phyloP scores from a whole-genome alignment of 2,888 invertebrate genomes.

The Macaria liturata region DNA sequence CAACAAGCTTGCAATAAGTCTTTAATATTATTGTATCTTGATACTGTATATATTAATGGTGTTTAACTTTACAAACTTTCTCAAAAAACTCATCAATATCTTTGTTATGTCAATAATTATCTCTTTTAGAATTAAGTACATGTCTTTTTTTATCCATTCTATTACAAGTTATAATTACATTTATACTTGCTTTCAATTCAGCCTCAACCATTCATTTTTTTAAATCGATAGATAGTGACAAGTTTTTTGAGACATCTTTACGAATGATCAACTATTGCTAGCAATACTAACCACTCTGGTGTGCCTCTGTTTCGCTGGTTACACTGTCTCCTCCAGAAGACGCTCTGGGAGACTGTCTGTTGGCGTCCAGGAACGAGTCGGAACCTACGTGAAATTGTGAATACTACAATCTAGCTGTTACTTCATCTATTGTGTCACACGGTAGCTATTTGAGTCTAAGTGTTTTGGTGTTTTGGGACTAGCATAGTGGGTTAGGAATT shows the following conservation, averaged over 20 bases:
- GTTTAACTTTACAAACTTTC: conserved; percentile 4
- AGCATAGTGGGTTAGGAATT: too few relatives aligned
- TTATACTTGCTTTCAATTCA: too few relatives aligned
- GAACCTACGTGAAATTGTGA: conserved; percentile 63
- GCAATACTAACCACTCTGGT: conserved; percentile 75
- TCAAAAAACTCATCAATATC: conserved; percentile 6
- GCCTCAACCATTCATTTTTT: too few relatives aligned
- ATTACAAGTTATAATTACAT: too few relatives aligned
- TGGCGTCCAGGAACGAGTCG: conserved; percentile 76
- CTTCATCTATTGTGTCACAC: conserved; percentile 2
- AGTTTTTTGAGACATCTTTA: conserved; percentile 3
- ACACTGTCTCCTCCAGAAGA: conserved; percentile 77
- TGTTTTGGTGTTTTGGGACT: too few relatives aligned
- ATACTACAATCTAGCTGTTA: conserved; percentile 31
- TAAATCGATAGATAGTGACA: too few relatives aligned
- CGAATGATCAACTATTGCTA: conserved; percentile 5
- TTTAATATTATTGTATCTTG: conserved; percentile 15
- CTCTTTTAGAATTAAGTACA: too few relatives aligned
- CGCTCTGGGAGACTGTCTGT: conserved; percentile 73
- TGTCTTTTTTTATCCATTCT: too few relatives aligned
- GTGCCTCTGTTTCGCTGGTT: conserved; percentile 77
- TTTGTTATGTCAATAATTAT: too few relatives aligned
- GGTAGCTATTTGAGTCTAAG: too few relatives aligned
- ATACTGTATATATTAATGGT: conserved; percentile 3
- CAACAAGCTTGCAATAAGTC: conserved; percentile 59